phyloP scores from a whole-genome alignment of 2,113 vertebrate genomes.

The Actenoides lindsayi region DNA sequence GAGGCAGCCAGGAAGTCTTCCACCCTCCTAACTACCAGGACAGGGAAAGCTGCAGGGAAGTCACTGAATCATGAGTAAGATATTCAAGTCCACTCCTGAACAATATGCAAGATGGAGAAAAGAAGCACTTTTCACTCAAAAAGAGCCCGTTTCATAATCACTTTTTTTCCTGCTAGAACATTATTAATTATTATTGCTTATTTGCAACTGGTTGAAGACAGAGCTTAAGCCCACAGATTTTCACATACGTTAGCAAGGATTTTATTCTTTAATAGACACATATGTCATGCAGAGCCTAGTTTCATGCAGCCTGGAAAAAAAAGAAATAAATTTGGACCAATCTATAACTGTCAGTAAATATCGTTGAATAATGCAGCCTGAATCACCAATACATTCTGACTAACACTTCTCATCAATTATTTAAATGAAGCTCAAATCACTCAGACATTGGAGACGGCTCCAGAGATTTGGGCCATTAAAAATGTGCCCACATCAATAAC shows the following conservation, averaged over 20 bases:
- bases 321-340: not conserved
- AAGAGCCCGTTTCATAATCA: not conserved
- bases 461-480: conserved; percentile 73
- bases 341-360: not conserved
- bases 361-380: conserved; percentile 41
- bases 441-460: conserved; percentile 69
- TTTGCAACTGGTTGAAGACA: not conserved
- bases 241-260: not conserved
- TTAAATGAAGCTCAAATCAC: conserved; percentile 74
- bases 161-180: not conserved
- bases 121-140: not conserved
- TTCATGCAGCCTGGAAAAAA: not conserved
- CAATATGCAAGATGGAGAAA: not conserved
- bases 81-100: not conserved
- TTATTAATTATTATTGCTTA: not conserved
- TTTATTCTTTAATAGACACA: not conserved
- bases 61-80: not conserved
- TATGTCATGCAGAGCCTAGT: not conserved
- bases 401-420: conserved; percentile 77
- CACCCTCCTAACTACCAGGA: not conserved
- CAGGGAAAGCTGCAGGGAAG: not conserved
- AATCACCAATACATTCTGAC: conserved; percentile 35
- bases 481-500: conserved; percentile 48
- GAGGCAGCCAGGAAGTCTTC: not conserved
- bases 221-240: not conserved